phyloP scores from a whole-genome alignment of 2,113 vertebrate genomes.

The Channa maculata region DNA sequence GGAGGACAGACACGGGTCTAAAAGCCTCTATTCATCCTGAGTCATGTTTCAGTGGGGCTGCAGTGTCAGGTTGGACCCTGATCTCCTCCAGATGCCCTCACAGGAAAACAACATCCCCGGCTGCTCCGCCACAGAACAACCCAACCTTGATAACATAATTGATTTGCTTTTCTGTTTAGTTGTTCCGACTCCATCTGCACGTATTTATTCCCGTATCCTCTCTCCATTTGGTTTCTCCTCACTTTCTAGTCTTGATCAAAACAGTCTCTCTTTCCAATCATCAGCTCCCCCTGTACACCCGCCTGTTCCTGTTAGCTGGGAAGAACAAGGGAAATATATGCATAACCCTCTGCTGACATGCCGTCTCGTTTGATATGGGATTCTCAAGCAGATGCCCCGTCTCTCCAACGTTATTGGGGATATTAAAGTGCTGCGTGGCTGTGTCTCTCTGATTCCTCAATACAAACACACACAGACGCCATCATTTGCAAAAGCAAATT shows the following conservation, averaged over 20 bases:
- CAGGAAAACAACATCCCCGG: slow-evolving; percentile 47
- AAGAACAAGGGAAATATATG: slow-evolving; percentile 75
- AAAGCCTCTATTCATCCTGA: slow-evolving; percentile 78
- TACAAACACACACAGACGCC: slow-evolving; percentile 40
- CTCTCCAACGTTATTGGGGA: slow-evolving; percentile 58
- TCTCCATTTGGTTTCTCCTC: slow-evolving; percentile 26
- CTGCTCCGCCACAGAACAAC: background rate
- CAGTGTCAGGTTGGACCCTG: slow-evolving; percentile 75
- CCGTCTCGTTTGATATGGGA: slow-evolving; percentile 74
- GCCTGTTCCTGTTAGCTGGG: slow-evolving; percentile 64
- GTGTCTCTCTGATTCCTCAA: slow-evolving; percentile 48
- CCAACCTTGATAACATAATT: slow-evolving; percentile 41
- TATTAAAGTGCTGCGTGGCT: slow-evolving; percentile 61
- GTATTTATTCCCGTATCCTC: slow-evolving; percentile 13
- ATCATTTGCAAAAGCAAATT: slow-evolving; percentile 53
- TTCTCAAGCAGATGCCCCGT: slow-evolving; percentile 69
- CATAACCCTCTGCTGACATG: slow-evolving; percentile 68
- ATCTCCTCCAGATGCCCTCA: slow-evolving; percentile 82
- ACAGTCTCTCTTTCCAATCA: slow-evolving; percentile 52
- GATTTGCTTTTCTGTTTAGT: slow-evolving; percentile 29
- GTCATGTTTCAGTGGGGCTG: slow-evolving; percentile 78
- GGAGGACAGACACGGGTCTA: slow-evolving; percentile 73
- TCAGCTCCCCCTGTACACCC: slow-evolving; percentile 20
- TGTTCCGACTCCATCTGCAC: slow-evolving; percentile 4
- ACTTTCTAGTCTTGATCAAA: slow-evolving; percentile 56